Evolutionary conservation across 2,113 vertebrate species (phyloP).

Genomic region (Rhagologus leucostigma): DNA sequence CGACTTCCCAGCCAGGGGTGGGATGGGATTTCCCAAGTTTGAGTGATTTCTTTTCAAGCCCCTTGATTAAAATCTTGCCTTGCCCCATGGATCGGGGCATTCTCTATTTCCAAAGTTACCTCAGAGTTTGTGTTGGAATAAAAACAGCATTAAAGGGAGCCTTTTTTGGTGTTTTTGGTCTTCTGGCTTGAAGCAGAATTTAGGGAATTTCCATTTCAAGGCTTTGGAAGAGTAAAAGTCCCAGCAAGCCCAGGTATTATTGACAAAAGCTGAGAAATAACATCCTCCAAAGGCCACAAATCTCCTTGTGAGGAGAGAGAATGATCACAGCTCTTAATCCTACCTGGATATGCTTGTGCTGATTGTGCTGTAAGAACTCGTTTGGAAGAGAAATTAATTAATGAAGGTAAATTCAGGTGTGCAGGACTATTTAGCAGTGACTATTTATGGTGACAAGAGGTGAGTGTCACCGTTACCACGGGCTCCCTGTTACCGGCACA

Average conservation of each 20-base stretch:
- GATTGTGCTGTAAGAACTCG: neutral
- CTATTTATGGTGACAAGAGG: neutral
- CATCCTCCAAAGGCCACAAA: neutral
- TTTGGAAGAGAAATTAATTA: neutral
- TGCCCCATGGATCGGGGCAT: neutral
- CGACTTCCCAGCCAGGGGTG: neutral
- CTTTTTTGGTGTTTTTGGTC: neutral
- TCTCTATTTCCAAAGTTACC: neutral
- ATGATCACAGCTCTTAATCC: neutral
- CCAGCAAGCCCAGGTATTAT: neutral
- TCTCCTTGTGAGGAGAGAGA: neutral
- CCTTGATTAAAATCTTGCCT: neutral
- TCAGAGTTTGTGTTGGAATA: neutral
- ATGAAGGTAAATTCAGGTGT: neutral
- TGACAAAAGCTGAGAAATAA: neutral
- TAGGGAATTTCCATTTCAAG: neutral
- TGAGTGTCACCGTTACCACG: neutral
- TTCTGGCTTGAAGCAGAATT: neutral
- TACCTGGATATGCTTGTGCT: neutral
- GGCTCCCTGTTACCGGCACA: rapidly evolving
- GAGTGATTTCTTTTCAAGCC: neutral
- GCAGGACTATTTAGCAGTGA: neutral
- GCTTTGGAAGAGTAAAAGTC: neutral
- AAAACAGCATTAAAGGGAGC: neutral
- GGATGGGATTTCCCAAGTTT: neutral